A percentile compares a stretch with the other conserved stretches of the same genome.
These are phyloP conservation scores for Anagrus nilaparvatae DNA, from an alignment of 1,140 invertebrate genomes.

Conservation along the genomic window DNA sequence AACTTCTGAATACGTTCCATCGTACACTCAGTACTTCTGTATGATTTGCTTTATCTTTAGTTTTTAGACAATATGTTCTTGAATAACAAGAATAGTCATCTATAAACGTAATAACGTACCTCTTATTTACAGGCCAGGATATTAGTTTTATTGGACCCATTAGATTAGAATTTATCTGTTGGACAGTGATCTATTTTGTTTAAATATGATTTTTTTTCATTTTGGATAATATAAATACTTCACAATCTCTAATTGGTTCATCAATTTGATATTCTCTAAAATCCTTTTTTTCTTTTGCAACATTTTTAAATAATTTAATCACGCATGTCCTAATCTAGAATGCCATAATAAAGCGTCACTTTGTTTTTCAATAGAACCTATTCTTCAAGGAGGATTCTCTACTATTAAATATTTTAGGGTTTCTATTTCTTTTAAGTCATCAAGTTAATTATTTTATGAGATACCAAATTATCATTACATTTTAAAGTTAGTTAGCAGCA, in stretches of 20 bases:
- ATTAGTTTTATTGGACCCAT: constrained; percentile 17
- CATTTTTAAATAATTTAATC: constrained; percentile 17
- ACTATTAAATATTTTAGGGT: constrained; percentile 9
- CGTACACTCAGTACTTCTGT: constrained; percentile 15
- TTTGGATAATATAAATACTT: constrained; percentile 19
- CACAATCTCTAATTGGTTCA: constrained; percentile 18
- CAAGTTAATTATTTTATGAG: not conserved
- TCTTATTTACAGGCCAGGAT: constrained; percentile 9
- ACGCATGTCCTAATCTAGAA: constrained; percentile 20
- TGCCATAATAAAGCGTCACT: constrained; percentile 21
- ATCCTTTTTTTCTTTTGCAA: constrained; percentile 17
- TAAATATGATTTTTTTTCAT: constrained; percentile 18
- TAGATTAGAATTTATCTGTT: constrained; percentile 11
- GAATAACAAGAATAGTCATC: constrained; percentile 13
- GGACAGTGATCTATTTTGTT: constrained; percentile 12
- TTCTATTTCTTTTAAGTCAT: not conserved
- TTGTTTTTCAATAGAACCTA: constrained; percentile 5
- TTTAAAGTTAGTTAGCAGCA: too few species aligned
- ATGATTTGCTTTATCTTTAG: constrained; percentile 14
- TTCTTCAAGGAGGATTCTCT: constrained; percentile 3
- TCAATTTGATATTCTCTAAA: constrained; percentile 18
- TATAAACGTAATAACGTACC: constrained; percentile 12
- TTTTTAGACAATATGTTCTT: constrained; percentile 10
- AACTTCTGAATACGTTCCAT: constrained; percentile 14
- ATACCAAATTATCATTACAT: not conserved